phyloP scores from a whole-genome alignment of 2,113 vertebrate genomes.

The Eolophus roseicapilla region DNA sequence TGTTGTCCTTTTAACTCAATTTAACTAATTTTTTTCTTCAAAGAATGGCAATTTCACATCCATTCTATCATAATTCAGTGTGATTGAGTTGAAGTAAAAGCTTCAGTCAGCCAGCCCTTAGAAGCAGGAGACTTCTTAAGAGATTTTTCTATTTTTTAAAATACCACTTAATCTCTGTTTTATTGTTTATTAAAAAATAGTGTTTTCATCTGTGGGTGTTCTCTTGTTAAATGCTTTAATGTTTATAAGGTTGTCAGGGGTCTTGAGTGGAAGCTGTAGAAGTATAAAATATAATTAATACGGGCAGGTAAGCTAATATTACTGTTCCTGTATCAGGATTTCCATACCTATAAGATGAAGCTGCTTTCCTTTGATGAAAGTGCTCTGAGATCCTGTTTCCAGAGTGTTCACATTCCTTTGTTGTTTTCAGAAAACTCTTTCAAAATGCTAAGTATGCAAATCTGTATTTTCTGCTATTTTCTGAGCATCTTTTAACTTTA shows the following conservation, averaged over 20 bases:
- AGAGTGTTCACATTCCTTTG: neutral
- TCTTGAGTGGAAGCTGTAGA: neutral
- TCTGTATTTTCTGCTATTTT: constrained; percentile 16
- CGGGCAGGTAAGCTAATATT: neutral
- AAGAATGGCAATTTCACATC: neutral
- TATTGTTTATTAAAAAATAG: neutral
- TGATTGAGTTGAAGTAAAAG: neutral
- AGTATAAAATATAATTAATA: neutral
- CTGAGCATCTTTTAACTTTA: neutral
- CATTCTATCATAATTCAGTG: neutral
- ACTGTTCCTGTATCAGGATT: neutral
- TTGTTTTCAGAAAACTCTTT: neutral
- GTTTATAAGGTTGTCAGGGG: neutral
- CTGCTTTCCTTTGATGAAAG: neutral
- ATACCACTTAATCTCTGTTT: neutral
- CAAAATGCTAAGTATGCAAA: neutral
- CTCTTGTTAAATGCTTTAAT: neutral
- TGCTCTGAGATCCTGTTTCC: neutral
- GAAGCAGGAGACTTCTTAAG: neutral
- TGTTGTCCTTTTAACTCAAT: neutral
- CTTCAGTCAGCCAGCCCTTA: neutral
- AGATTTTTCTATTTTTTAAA: neutral
- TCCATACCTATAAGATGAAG: neutral
- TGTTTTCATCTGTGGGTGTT: neutral
- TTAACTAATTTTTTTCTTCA: neutral